phyloP scores from a whole-genome alignment of 2,888 invertebrate species.

The Phrixothrix hirtus region DNA sequence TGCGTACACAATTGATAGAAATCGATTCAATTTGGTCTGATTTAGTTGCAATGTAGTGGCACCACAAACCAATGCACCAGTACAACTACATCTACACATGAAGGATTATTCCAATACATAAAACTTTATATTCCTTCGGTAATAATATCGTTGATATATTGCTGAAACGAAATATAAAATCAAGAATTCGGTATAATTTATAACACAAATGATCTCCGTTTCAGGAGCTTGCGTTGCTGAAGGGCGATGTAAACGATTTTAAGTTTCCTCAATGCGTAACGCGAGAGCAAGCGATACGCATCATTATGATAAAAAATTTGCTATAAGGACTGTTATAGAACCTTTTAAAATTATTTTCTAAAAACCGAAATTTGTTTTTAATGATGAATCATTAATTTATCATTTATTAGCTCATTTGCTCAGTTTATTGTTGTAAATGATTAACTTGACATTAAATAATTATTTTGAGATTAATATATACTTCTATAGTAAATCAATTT shows the following conservation, averaged over 20 bases:
- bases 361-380: too few relatives aligned
- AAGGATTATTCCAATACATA: constrained; percentile 27
- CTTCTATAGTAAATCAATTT: too few relatives aligned
- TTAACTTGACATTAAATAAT: too few relatives aligned
- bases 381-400: background rate
- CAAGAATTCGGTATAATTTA: constrained; percentile 10
- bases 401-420: too few relatives aligned
- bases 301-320: too few relatives aligned
- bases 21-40: constrained; percentile 28
- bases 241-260: constrained; percentile 16
- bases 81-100: constrained; percentile 9
- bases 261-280: constrained; percentile 16
- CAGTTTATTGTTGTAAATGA: too few relatives aligned
- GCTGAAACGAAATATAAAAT: constrained; percentile 15
- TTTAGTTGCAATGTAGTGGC: constrained; percentile 19
- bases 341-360: too few relatives aligned
- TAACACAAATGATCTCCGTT: constrained; percentile 15
- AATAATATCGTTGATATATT: constrained; percentile 23
- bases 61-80: constrained; percentile 9
- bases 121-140: constrained; percentile 21
- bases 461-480: too few relatives aligned
- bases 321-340: too few relatives aligned
- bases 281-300: background rate
- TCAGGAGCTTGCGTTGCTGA: background rate
- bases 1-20: constrained; percentile 29